Evolutionary conservation across 1,140 invertebrate species (phyloP).

Genomic region (Eriosoma lanigerum): DNA sequence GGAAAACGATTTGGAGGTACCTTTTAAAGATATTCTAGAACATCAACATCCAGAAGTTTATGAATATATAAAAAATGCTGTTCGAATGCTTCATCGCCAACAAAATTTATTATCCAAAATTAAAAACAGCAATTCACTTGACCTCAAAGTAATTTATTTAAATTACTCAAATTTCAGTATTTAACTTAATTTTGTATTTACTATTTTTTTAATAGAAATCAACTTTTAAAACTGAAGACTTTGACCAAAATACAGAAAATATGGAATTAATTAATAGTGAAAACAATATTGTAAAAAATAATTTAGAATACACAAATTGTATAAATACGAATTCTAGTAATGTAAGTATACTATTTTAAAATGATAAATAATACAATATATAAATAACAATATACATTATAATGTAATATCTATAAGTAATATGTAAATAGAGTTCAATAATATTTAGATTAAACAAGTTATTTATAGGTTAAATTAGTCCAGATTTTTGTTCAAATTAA

Average conservation of each 20-base stretch:
- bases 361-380: too few species aligned
- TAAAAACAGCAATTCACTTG: not conserved
- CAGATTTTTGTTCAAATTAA: too few species aligned
- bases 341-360: not conserved
- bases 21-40: constrained; percentile 21
- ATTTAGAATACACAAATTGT: not conserved
- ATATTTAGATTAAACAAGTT: too few species aligned
- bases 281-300: not conserved
- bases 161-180: not conserved
- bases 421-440: too few species aligned
- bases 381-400: too few species aligned
- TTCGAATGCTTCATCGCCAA: constrained; percentile 28
- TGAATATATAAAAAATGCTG: constrained; percentile 20
- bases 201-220: constrained; percentile 16
- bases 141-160: not conserved
- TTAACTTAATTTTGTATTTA: too few species aligned
- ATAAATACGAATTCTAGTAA: not conserved
- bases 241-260: not conserved
- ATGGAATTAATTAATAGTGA: not conserved
- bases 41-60: constrained; percentile 10
- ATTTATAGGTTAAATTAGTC: too few species aligned
- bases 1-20: constrained; percentile 9
- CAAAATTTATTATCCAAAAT: constrained; percentile 15
- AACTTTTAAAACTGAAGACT: not conserved
- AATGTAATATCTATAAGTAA: too few species aligned